phyloP scores from a whole-genome alignment of 1,140 invertebrate species.

The Philopotamus ludificatus region DNA sequence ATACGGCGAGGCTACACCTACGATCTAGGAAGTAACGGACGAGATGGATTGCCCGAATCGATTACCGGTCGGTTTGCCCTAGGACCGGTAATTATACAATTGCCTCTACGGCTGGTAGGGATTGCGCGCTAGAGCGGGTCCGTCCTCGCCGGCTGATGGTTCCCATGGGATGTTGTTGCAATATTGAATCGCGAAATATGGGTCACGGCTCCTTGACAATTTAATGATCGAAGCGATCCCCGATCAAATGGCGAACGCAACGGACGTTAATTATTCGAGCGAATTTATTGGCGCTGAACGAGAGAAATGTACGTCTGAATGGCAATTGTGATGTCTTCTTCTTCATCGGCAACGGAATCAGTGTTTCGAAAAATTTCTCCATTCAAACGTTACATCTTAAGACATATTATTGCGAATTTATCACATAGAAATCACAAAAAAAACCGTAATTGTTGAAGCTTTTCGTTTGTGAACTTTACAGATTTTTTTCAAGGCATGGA shows the following conservation, averaged over 20 bases:
- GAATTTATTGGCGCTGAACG: no score
- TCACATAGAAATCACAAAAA: no score
- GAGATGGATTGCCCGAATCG: conserved; percentile 9
- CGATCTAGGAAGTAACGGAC: conserved; percentile 1
- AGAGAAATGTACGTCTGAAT: no score
- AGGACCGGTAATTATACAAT: conserved; percentile 23
- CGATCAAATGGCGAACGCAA: neutral
- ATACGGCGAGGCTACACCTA: neutral
- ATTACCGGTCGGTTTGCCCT: conserved; percentile 19
- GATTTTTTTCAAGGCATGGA: no score
- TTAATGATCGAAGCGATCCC: neutral
- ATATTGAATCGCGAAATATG: neutral
- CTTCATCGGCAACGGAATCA: no score
- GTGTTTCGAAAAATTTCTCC: no score
- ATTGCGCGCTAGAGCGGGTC: neutral
- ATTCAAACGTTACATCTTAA: no score
- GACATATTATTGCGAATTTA: no score
- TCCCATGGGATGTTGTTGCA: neutral
- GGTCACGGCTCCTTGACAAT: neutral
- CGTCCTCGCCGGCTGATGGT: neutral
- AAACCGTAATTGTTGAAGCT: no score
- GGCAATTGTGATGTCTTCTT: no score
- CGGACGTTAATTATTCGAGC: conserved; percentile 7
- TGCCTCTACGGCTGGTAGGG: conserved; percentile 1
- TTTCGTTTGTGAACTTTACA: no score